Conservation (phyloP, 2,113 vertebrate species). For the Phyllopteryx taeniolatus region DNA sequence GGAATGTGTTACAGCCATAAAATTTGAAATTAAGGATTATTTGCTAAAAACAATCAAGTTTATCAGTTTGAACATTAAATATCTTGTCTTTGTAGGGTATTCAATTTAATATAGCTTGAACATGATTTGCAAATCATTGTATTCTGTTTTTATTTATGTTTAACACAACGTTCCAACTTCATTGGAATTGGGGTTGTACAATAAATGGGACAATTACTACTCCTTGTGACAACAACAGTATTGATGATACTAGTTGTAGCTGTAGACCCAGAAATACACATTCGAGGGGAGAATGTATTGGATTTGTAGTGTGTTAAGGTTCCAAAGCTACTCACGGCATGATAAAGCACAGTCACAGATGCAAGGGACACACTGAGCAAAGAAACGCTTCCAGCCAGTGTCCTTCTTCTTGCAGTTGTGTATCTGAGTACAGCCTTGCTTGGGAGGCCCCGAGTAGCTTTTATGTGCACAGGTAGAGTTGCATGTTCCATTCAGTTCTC, state of each 20-base stretch:
- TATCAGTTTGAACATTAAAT: too few species aligned
- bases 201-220: background rate
- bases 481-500: slow-evolving; percentile 71
- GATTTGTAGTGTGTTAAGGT: background rate
- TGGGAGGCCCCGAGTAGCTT: slow-evolving; percentile 61
- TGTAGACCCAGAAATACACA: background rate
- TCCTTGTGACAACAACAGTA: background rate
- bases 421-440: slow-evolving; percentile 71
- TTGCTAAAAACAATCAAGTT: too few species aligned
- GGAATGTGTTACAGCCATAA: too few species aligned
- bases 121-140: too few species aligned
- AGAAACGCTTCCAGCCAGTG: slow-evolving; percentile 77
- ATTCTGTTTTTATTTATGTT: too few species aligned
- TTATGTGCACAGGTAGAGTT: slow-evolving; percentile 73
- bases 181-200: too few species aligned
- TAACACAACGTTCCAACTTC: too few species aligned
- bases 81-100: too few species aligned
- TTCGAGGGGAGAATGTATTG: background rate
- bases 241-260: background rate
- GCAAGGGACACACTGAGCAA: slow-evolving; percentile 72
- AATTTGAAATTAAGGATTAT: too few species aligned
- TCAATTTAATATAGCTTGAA: too few species aligned
- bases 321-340: slow-evolving; percentile 61
- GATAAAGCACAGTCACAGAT: slow-evolving; percentile 78
- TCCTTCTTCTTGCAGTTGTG: slow-evolving; percentile 75